Evolutionary conservation across 2,113 vertebrate species (phyloP), one percentile per base, ranked within the genome.

Genomic region (Rhinoderma darwinii): DNA sequence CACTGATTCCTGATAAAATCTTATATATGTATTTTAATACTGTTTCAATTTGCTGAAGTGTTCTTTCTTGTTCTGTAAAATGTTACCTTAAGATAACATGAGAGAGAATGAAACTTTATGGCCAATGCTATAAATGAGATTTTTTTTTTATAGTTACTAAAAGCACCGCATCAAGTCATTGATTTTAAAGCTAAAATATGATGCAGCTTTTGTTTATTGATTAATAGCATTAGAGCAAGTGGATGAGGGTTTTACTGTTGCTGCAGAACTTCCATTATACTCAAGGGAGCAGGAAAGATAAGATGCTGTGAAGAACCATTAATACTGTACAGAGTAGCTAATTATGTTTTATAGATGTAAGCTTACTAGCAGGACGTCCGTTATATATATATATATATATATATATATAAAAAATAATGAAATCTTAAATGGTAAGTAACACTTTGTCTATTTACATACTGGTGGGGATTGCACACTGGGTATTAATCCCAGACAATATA

Each of bases 31-130:
- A 84, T 80, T 79, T 86, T 79, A 86, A 41, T 75, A 56, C 75
- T 70, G 43, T 79, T 79, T 86, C 74, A 86, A 78, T 86, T 80
- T 86, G 76, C 84, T 79, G 75, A 86, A 79, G 75, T 79, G 75
- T 47, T 86, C 76, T 79, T 70, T 86, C 61, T 79, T 79, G 43
- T 77, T 79, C 44, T 79, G 84, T 80, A 79, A 80, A 86, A 54
- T 80, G 61, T 54, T 79, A 79, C 84, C 61, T 79, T 44, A 18
- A 41, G 44, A 85, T 85, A 80, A 70, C 74, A 79, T 14, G 56
- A n/a, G 68, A 39, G 30, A 86, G 35, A 79, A 86, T 70, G 56
- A 79, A 86, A 86, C 43, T 86, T 86, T 79, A 86, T 70, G 43
- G n/a, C 51, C 76, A 54, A 76, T 20, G 10, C 25, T 43, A 44